Conservation (phyloP, 2,113 vertebrate species). For the Ploceus nigricollis region DNA sequence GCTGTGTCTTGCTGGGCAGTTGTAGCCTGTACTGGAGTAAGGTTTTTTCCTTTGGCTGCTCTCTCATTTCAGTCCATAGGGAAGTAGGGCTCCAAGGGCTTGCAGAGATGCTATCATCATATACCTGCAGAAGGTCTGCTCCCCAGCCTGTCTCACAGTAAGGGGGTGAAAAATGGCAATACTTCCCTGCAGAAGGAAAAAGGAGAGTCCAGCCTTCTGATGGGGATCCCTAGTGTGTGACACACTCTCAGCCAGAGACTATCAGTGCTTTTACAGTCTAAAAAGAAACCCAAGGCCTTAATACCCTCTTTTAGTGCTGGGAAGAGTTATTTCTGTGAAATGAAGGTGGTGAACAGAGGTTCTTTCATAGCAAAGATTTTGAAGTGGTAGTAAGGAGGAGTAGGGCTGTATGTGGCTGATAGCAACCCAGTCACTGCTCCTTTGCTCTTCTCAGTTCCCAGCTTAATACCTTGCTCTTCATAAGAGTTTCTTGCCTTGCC, state of each 20-base stretch:
- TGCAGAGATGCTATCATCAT: neutral
- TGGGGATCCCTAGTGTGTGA: neutral
- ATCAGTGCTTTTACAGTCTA: neutral
- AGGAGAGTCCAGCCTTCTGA: neutral
- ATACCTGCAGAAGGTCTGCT: neutral
- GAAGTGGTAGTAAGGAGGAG: neutral
- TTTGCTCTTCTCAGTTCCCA: neutral
- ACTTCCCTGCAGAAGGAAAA: neutral
- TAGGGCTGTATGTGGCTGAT: neutral
- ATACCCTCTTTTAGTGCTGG: neutral
- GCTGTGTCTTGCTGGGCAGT: neutral
- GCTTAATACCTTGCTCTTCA: neutral
- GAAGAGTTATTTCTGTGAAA: neutral
- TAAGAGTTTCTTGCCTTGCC: neutral
- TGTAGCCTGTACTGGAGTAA: neutral
- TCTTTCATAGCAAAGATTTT: neutral
- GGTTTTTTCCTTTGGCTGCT: neutral
- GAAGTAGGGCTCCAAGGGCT: neutral
- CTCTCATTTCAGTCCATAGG: neutral
- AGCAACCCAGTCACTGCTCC: neutral
- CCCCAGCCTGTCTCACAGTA: neutral
- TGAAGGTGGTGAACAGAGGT: neutral
- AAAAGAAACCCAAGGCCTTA: neutral
- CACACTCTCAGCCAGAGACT: neutral
- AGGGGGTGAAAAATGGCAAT: neutral